Evolutionary conservation across 92 coral and sea anemone genomes (phyloP).

Genomic region (Palythoa caribaeorum): DNA sequence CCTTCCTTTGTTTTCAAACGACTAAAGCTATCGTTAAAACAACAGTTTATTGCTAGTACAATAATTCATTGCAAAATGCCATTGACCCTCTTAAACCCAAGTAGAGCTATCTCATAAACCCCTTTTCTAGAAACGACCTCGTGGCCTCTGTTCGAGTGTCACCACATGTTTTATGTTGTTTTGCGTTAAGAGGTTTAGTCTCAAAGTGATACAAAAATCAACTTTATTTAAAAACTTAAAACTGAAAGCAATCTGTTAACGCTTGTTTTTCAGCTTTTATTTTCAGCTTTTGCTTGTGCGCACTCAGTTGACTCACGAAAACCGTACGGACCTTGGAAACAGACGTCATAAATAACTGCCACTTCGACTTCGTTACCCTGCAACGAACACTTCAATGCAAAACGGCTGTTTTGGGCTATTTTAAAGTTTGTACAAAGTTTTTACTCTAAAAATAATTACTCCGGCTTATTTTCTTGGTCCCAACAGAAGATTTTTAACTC

Average conservation of each 20-base stretch:
- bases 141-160: not conserved
- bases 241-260: not conserved
- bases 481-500: not conserved
- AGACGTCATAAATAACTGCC: not conserved
- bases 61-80: not conserved
- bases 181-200: not conserved
- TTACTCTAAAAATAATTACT: not conserved
- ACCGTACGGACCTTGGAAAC: not conserved
- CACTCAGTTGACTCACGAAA: not conserved
- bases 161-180: not conserved
- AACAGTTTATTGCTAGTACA: slow-evolving; percentile 27
- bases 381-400: not conserved
- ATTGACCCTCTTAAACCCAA: slow-evolving; percentile 31
- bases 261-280: not conserved
- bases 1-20: not conserved
- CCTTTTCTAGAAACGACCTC: slow-evolving; percentile 3
- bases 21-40: slow-evolving; percentile 13
- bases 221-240: not conserved
- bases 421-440: not conserved
- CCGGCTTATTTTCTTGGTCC: not conserved
- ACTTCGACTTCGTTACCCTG: not conserved
- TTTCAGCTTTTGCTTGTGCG: not conserved
- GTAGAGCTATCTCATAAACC: not conserved
- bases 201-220: not conserved
- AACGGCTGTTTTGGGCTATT: not conserved